Evolutionary conservation across 2,797 vertebrate species (phyloP).

Genomic region (Pantherophis vulpinus): DNA sequence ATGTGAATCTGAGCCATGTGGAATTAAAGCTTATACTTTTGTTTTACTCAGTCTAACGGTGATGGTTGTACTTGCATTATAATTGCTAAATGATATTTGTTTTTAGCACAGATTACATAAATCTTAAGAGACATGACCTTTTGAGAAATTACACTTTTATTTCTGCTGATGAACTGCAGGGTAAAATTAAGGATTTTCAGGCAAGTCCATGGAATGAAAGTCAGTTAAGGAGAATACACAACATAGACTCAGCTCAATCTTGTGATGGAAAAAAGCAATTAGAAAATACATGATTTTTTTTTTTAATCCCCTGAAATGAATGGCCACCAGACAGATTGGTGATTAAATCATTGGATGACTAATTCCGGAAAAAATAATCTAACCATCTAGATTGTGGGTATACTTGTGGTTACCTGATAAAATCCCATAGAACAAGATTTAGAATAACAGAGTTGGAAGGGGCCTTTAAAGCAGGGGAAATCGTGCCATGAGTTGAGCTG

Average conservation of each 20-base stretch:
- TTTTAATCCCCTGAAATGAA: neutral
- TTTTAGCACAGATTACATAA: constrained; percentile 55
- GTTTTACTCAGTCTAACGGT: neutral
- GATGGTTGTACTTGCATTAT: constrained; percentile 42
- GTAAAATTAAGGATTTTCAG: constrained; percentile 44
- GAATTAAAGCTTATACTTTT: neutral
- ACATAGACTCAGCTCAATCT: neutral
- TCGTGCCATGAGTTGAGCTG: neutral
- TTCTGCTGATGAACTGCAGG: constrained; percentile 34
- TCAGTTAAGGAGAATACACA: neutral
- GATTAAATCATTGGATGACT: neutral
- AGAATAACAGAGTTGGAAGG: too few species aligned
- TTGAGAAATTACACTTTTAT: constrained; percentile 52
- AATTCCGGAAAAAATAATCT: neutral
- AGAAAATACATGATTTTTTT: neutral
- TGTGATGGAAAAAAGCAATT: neutral
- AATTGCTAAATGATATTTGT: constrained; percentile 64
- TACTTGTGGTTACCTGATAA: neutral
- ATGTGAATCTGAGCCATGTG: neutral
- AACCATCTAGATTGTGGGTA: neutral
- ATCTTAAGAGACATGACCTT: constrained; percentile 62
- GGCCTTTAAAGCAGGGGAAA: neutral
- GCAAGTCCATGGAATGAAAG: constrained; percentile 26
- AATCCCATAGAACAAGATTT: neutral
- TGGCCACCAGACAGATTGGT: neutral